These are phyloP conservation scores for Caiman crocodilus DNA, from an alignment of 2,797 vertebrate genomes.

Conservation along the genomic window DNA sequence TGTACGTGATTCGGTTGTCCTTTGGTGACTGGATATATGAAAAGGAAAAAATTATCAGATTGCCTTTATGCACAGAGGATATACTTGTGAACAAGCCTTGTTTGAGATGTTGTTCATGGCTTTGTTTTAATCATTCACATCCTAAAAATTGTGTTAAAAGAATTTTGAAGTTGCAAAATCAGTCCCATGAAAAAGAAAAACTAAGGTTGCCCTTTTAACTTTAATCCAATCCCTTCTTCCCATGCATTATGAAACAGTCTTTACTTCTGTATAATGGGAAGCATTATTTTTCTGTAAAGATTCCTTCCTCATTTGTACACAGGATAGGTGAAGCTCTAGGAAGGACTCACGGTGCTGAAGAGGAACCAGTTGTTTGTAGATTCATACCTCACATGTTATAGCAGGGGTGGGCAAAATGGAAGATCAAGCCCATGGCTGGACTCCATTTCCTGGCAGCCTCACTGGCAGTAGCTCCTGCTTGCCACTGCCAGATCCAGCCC, in stretches of 20 bases:
- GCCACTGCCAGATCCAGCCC: no score
- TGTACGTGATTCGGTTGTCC: slow-evolving; percentile 6
- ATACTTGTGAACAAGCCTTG: neutral
- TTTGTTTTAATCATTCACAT: neutral
- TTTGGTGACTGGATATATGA: slow-evolving; percentile 12
- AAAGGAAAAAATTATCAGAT: neutral
- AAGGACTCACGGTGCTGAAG: neutral
- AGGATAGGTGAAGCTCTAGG: neutral
- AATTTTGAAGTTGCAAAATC: neutral
- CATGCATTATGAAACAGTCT: neutral
- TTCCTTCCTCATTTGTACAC: neutral
- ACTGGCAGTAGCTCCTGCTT: no score
- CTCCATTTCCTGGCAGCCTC: no score
- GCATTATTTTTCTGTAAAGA: neutral
- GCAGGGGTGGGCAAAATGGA: no score
- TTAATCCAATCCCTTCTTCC: neutral
- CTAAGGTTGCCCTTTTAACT: rapidly evolving
- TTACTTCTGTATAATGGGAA: neutral
- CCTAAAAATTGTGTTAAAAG: neutral
- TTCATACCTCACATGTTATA: no score
- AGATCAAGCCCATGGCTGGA: no score
- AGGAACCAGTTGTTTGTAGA: neutral
- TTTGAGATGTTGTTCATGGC: neutral
- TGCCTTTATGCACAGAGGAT: neutral
- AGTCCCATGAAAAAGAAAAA: neutral